A percentile compares a stretch with the other conserved stretches of the same genome.
Evolutionary conservation across 2,888 invertebrate genomes (phyloP).

Genomic region (Bruchidius siliquastri): DNA sequence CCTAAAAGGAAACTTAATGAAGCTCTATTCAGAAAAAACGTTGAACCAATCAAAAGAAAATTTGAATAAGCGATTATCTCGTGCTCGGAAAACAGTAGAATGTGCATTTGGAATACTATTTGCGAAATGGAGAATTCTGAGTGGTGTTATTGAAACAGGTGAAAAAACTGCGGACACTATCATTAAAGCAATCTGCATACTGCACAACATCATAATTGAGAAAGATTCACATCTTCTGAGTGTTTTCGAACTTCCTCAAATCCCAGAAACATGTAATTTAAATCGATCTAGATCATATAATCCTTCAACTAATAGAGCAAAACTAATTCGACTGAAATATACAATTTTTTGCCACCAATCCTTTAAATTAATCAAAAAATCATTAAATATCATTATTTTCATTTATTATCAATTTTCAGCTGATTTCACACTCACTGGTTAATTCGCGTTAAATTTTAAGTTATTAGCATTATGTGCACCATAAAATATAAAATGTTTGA

Average conservation of each 20-base stretch:
- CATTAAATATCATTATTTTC: too few species aligned
- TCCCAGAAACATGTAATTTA: conserved; percentile 6
- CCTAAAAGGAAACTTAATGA: conserved; percentile 8
- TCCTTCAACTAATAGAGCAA: not conserved
- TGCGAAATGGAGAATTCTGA: conserved; percentile 8
- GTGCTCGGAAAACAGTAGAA: conserved; percentile 9
- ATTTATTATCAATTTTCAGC: too few species aligned
- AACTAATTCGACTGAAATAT: too few species aligned
- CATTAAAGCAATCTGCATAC: conserved; percentile 11
- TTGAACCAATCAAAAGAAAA: conserved; percentile 7
- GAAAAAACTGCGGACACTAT: conserved; percentile 6
- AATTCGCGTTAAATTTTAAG: too few species aligned
- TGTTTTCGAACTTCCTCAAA: conserved; percentile 8
- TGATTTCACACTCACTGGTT: too few species aligned
- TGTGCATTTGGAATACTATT: conserved; percentile 11
- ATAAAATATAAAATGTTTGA: too few species aligned
- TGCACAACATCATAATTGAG: conserved; percentile 12
- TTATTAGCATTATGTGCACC: too few species aligned
- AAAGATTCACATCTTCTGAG: conserved; percentile 11
- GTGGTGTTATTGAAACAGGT: conserved; percentile 4
- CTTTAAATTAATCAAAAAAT: too few species aligned
- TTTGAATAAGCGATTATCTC: conserved; percentile 10
- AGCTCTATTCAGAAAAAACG: conserved; percentile 8
- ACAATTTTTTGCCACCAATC: too few species aligned
- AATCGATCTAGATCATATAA: conserved; percentile 9